Conservation (phyloP, 1,140 invertebrate genomes). For the Maniola jurtina region DNA sequence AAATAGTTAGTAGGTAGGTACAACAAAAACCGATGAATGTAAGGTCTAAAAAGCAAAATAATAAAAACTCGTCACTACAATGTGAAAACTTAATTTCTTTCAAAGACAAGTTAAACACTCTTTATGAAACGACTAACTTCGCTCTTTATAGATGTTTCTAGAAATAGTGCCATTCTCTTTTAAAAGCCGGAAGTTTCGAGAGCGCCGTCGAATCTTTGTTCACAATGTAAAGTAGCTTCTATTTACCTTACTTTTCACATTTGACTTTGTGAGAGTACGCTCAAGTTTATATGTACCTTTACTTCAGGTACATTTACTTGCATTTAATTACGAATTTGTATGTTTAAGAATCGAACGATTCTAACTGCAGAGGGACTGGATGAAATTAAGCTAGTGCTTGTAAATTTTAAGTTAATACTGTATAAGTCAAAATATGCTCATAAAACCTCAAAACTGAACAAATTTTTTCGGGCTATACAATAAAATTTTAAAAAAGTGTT, state of each 20-base stretch:
- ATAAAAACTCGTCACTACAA: too few relatives aligned
- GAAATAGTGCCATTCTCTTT: slow-evolving; percentile 2
- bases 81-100: not conserved
- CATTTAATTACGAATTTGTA: not conserved
- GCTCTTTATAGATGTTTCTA: slow-evolving; percentile 6
- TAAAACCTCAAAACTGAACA: too few relatives aligned
- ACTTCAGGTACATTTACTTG: not conserved
- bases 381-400: too few relatives aligned
- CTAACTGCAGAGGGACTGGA: too few relatives aligned
- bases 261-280: not conserved
- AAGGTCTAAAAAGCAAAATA: too few relatives aligned
- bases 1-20: too few relatives aligned
- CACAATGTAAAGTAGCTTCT: slow-evolving; percentile 7
- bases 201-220: not conserved
- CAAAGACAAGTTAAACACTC: not conserved
- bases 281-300: not conserved
- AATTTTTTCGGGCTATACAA: too few relatives aligned
- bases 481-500: too few relatives aligned
- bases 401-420: too few relatives aligned
- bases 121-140: not conserved
- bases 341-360: too few relatives aligned
- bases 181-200: slow-evolving; percentile 2
- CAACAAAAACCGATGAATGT: too few relatives aligned
- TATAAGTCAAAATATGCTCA: too few relatives aligned
- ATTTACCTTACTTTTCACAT: slow-evolving; percentile 3